These are phyloP conservation scores for Drosophila pseudoananassae DNA, from an alignment of 1,140 invertebrate species.

Conservation along the genomic window DNA sequence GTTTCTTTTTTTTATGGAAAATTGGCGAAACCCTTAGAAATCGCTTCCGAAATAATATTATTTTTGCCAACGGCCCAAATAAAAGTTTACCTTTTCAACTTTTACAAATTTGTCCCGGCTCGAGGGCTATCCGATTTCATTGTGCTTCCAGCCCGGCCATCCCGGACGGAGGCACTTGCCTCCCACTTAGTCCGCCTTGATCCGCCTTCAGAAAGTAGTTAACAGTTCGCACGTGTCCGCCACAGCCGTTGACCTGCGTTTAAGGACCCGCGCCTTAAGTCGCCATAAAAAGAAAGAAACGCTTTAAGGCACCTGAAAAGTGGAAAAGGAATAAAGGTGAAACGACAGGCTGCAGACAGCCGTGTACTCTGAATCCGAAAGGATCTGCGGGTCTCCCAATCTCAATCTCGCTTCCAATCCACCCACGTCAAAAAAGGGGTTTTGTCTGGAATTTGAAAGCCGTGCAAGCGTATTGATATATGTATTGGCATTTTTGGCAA, in stretches of 20 bases:
- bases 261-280: slow-evolving; percentile 19
- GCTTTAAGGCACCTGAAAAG: slow-evolving; percentile 24
- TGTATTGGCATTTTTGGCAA: slow-evolving; percentile 50
- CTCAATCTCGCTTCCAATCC: background rate
- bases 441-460: slow-evolving; percentile 39
- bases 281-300: slow-evolving; percentile 28
- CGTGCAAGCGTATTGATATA: slow-evolving; percentile 24
- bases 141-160: slow-evolving; percentile 7
- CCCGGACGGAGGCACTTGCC: background rate
- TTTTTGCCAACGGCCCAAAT: background rate
- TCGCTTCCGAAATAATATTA: background rate
- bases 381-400: slow-evolving; percentile 24
- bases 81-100: slow-evolving; percentile 8
- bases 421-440: slow-evolving; percentile 32
- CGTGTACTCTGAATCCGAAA: slow-evolving; percentile 23
- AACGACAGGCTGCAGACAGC: slow-evolving; percentile 51
- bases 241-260: slow-evolving; percentile 52
- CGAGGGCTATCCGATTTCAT: slow-evolving; percentile 33
- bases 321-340: slow-evolving; percentile 37
- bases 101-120: slow-evolving; percentile 30
- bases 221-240: slow-evolving; percentile 46
- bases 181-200: slow-evolving; percentile 8
- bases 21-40: background rate
- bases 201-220: slow-evolving; percentile 37
- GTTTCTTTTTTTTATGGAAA: background rate